These are phyloP conservation scores for Sminthurides aquaticus DNA, from an alignment of 2,888 invertebrate genomes.

Conservation along the genomic window DNA sequence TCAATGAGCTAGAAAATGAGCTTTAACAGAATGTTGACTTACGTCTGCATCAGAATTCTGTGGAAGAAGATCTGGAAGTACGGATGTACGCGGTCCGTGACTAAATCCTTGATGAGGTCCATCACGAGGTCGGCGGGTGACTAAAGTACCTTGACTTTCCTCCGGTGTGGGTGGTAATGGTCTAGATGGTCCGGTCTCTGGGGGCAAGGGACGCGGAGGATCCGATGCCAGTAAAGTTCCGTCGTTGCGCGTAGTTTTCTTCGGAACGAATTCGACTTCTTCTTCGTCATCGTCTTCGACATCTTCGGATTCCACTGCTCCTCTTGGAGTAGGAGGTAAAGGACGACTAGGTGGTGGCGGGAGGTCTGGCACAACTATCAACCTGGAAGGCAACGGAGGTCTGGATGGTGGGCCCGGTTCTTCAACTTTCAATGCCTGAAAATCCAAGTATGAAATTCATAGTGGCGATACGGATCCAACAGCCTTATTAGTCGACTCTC, in stretches of 20 bases:
- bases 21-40: too few relatives aligned
- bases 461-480: background rate
- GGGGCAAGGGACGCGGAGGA: slow-evolving; percentile 79
- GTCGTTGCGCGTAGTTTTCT: slow-evolving; percentile 61
- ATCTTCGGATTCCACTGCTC: slow-evolving; percentile 44
- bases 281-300: slow-evolving; percentile 71
- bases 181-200: slow-evolving; percentile 65
- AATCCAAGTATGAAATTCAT: background rate
- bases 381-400: slow-evolving; percentile 81
- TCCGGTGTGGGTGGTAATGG: slow-evolving; percentile 92
- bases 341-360: slow-evolving; percentile 64
- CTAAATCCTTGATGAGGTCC: slow-evolving; percentile 21
- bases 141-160: slow-evolving; percentile 51
- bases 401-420: slow-evolving; percentile 82
- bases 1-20: too few relatives aligned
- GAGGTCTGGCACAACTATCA: slow-evolving; percentile 81
- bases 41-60: slow-evolving; percentile 50
- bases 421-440: slow-evolving; percentile 46
- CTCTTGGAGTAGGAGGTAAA: slow-evolving; percentile 67
- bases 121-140: slow-evolving; percentile 35
- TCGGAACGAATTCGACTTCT: slow-evolving; percentile 54
- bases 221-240: slow-evolving; percentile 92
- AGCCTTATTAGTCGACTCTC: background rate
- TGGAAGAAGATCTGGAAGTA: slow-evolving; percentile 89
- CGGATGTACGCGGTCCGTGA: slow-evolving; percentile 67